Evolutionary conservation across 2,113 vertebrate species (phyloP), one percentile per base, ranked within the genome.

Genomic region (Panthera uncia): DNA sequence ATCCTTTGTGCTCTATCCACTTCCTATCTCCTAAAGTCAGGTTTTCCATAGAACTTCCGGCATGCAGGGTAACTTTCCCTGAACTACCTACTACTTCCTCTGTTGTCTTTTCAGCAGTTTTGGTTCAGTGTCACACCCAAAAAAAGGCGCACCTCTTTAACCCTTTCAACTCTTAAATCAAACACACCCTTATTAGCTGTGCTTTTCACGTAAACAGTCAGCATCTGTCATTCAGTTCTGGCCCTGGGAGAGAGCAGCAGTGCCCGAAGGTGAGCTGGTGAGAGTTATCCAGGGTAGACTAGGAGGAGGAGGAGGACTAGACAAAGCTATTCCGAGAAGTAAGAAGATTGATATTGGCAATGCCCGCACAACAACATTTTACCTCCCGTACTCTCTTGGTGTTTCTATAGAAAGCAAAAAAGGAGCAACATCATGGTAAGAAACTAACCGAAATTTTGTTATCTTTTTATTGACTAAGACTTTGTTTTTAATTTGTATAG

Each of bases 381-480:
- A 92, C 96, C 92, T 92, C 97, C 21, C 33, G 41, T 97, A 95
- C 66, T 97, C 98, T 97, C 97, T 97, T 96, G 98, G 95, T 95
- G 97, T 97, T 96, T 97, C 97, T 94, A 41, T 98, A 98, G 98
- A 98, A 94, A 96, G 89, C 97, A 96, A 97, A 98, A 98, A 63
- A 90, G 98, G 98, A 98, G 98, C 98, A 89, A 78, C 98, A 97
- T 91, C 96, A 99, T 99, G 99, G 99, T 99, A 99, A 99, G 99
- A 93, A 93, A 97, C 89, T 81, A 21, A 91, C 66, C 83, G 48
- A 45, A 61, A 87, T 91, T 98, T 93, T 97, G 84, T 91, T 94
- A 11, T 69, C 25, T 76, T 57, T 87, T 71, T 65, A 16, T 69
- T 97, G 85, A 57, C 92, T 98, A 63, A 91, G 93, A 63, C 61